Conservation (phyloP, 2,113 vertebrate species). For the Microcebus tavaratra region DNA sequence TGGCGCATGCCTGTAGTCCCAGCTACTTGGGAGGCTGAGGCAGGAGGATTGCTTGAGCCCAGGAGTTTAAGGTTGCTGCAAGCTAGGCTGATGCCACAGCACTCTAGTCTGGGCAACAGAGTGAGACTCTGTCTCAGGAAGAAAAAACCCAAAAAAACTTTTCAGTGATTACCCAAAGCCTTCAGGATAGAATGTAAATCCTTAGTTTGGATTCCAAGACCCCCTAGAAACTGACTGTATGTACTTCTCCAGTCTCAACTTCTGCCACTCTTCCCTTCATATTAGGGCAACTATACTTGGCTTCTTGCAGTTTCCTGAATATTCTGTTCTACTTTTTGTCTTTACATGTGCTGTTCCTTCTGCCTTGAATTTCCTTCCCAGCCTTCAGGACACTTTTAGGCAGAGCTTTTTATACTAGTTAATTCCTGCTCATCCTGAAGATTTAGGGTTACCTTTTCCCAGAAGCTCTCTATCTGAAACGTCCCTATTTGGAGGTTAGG, state of each 20-base stretch:
- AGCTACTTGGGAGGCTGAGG: too few relatives aligned
- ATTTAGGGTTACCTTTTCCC: neutral
- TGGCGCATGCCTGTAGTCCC: too few relatives aligned
- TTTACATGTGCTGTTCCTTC: neutral
- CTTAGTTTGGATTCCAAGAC: neutral
- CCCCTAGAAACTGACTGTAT: neutral
- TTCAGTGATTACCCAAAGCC: neutral
- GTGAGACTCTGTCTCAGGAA: too few relatives aligned
- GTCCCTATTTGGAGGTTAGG: neutral
- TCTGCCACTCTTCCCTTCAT: neutral
- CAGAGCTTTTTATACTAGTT: neutral
- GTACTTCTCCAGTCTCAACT: neutral
- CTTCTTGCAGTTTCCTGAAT: slow-evolving; percentile 13
- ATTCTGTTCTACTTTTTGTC: neutral
- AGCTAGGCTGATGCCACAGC: too few relatives aligned
- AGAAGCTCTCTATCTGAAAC: neutral
- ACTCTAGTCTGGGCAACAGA: too few relatives aligned
- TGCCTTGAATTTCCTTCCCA: neutral
- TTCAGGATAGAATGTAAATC: neutral
- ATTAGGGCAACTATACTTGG: neutral
- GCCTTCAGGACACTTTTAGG: neutral
- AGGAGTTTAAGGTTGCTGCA: too few relatives aligned
- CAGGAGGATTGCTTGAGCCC: too few relatives aligned
- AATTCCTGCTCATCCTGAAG: neutral
- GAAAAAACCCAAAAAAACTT: neutral